These are phyloP conservation scores for Callaeas wilsoni DNA, from an alignment of 2,113 vertebrate genomes.

Conservation along the genomic window DNA sequence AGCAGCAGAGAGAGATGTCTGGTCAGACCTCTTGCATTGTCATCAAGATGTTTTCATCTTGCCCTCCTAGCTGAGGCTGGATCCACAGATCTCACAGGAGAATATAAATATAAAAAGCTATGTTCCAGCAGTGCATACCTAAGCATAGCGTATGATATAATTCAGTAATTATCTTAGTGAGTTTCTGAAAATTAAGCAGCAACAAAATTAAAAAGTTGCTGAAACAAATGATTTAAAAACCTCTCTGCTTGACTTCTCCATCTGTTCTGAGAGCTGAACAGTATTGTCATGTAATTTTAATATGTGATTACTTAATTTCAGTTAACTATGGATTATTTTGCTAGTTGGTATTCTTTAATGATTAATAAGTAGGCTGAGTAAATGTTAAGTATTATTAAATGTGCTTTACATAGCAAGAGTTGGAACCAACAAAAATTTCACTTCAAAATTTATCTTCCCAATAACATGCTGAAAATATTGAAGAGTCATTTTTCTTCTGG, in stretches of 20 bases:
- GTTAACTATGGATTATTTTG: constrained; percentile 31
- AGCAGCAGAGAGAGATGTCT: background rate
- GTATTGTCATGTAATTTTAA: background rate
- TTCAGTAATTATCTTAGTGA: background rate
- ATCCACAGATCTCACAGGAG: background rate
- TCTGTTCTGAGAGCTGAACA: constrained; percentile 31
- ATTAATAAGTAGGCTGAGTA: constrained; percentile 39
- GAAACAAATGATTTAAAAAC: background rate
- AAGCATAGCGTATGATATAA: background rate
- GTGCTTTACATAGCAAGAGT: constrained; percentile 36
- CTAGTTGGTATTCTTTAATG: constrained; percentile 19
- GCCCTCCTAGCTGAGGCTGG: background rate
- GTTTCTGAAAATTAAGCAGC: constrained; percentile 52
- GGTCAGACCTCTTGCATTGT: background rate
- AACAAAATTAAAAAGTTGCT: constrained; percentile 13
- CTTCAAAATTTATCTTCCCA: constrained; percentile 23
- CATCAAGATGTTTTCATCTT: background rate
- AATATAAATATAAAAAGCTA: constrained; percentile 3
- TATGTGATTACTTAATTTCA: constrained; percentile 27
- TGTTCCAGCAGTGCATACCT: constrained; percentile 44
- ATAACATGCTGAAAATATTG: background rate
- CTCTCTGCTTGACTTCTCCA: constrained; percentile 16
- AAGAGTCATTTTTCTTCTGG: constrained; percentile 37
- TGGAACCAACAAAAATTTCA: background rate
- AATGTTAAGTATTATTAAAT: constrained; percentile 48